Evolutionary conservation across 1,140 invertebrate species (phyloP).

Genomic region (Nixonia krombeini): DNA sequence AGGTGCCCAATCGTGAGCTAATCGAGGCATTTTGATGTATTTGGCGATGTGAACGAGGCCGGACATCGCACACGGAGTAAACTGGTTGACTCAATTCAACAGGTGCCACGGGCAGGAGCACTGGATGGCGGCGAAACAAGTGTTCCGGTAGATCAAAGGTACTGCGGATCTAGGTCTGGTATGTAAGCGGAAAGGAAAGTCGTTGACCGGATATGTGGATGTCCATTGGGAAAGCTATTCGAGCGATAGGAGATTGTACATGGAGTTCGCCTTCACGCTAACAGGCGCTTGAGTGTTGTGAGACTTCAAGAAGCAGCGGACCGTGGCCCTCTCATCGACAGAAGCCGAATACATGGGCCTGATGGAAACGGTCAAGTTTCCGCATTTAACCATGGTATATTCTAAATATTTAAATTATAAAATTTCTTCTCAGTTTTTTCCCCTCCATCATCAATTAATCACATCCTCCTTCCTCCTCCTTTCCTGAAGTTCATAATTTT

Average conservation of each 20-base stretch:
- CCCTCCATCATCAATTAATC: no score
- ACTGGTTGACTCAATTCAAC: slow-evolving; percentile 52
- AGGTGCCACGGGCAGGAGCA: slow-evolving; percentile 37
- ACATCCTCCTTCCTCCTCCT: no score
- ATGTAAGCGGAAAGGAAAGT: no score
- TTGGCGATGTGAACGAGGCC: slow-evolving; percentile 55
- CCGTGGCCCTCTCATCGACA: slow-evolving; percentile 32
- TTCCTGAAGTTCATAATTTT: no score
- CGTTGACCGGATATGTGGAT: no score
- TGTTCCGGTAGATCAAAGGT: slow-evolving; percentile 61
- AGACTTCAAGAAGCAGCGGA: slow-evolving; percentile 37
- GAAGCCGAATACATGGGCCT: slow-evolving; percentile 44
- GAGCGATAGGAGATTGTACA: slow-evolving; percentile 33
- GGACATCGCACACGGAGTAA: slow-evolving; percentile 60
- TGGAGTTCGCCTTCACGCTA: slow-evolving; percentile 22
- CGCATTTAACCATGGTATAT: no score
- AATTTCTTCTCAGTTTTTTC: no score
- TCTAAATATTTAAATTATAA: no score
- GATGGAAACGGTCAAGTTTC: slow-evolving; percentile 24
- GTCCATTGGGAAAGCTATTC: slow-evolving; percentile 37
- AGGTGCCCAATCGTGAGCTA: not conserved
- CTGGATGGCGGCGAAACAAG: slow-evolving; percentile 57
- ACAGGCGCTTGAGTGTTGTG: slow-evolving; percentile 26
- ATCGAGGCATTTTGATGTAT: slow-evolving; percentile 60
- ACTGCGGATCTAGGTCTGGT: slow-evolving; percentile 31